Evolutionary conservation across 2,113 vertebrate genomes (phyloP), one percentile per base, ranked within the genome.

Genomic region (Grallaria varia): DNA sequence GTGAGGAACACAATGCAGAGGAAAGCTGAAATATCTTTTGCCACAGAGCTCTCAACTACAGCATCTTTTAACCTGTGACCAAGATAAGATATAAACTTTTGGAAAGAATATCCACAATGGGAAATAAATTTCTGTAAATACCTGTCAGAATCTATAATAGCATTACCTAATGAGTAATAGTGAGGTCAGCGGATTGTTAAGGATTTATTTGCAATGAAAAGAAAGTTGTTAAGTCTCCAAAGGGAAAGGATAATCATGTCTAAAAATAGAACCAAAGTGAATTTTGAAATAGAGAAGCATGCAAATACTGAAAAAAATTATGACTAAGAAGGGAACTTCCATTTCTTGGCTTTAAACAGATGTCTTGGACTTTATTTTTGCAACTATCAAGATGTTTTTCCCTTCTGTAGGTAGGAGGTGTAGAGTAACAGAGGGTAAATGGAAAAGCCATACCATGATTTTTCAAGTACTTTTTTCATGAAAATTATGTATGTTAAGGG

Each of bases 281-380:
- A 97, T 23, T 72, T 95, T 94, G 97, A 96, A 96, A 96, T 90
- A 96, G 88, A 97, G 91, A 66, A 21, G 4, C 39, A 95, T 78
- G 56, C 42, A 64, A 84, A 83, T 75, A 89, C 72, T 89, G 85
- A 55, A 58, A 95, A 76, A 83, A 71, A 75, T 87, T 67, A 81
- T 85, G 69, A 49, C 47, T 58, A 35, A 55, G 42, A 74, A 79
- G 45, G 67, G 87, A 89, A 62, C 25, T 17, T 91, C 17, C 23
- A 82, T 56, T 85, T 63, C 78, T 76, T 91, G 83, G 66, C 60
- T 92, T 94, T 91, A 58, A 44, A 80, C 24, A 75, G 92, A 56
- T 52, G 3, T 25, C 9, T 95, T 93, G 73, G 66, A 69, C 21
- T 79, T 42, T 83, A 59, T 86, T 95, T 95, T 83, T 50, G 59